Evolutionary conservation across 2,113 vertebrate genomes (phyloP).

Genomic region (Pygoscelis adeliae): DNA sequence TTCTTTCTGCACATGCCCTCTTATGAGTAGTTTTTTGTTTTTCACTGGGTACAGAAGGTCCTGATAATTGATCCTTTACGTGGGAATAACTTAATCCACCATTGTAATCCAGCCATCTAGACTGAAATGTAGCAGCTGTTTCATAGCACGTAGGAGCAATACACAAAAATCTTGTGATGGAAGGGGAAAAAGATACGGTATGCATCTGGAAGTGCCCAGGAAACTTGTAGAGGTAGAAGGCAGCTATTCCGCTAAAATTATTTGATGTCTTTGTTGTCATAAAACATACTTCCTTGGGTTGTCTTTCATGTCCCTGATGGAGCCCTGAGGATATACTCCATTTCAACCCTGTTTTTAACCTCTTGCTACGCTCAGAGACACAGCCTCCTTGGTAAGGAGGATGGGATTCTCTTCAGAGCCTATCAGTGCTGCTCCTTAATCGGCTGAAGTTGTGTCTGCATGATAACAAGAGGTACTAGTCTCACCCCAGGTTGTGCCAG

Average conservation of each 20-base stretch:
- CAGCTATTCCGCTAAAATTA: conserved; percentile 41
- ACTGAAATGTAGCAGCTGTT: conserved; percentile 18
- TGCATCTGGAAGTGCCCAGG: background rate
- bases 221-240: conserved; percentile 43
- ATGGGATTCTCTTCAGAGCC: conserved; percentile 64
- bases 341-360: conserved; percentile 66
- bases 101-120: conserved; percentile 14
- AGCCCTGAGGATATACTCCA: conserved; percentile 65
- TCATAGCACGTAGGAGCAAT: background rate
- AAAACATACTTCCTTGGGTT: conserved; percentile 58
- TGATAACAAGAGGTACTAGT: conserved; percentile 54
- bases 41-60: background rate
- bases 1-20: background rate
- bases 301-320: conserved; percentile 68
- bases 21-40: background rate
- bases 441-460: conserved; percentile 50
- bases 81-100: conserved; percentile 21
- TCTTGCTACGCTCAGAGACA: conserved; percentile 58
- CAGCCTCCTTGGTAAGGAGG: conserved; percentile 50
- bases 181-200: background rate
- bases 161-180: background rate
- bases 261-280: conserved; percentile 70
- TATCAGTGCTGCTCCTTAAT: conserved; percentile 55
- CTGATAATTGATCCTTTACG: background rate
- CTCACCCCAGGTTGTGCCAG: conserved; percentile 59